These are phyloP conservation scores for Nomada flava DNA, from an alignment of 2,888 invertebrate genomes.

Conservation along the genomic window DNA sequence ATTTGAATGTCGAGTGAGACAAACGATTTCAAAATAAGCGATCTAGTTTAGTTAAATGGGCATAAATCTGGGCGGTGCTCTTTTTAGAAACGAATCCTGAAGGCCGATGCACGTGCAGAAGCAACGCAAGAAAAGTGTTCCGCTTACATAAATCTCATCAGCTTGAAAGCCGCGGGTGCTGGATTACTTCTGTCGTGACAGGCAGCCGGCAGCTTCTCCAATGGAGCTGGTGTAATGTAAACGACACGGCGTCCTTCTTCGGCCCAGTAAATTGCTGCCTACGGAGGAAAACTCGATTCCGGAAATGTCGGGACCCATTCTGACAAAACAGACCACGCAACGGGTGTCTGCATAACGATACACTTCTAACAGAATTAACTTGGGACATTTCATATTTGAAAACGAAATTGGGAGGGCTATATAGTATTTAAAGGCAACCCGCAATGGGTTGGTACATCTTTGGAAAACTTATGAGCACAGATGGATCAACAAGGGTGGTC, in stretches of 20 bases:
- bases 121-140: conserved; percentile 48
- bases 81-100: conserved; percentile 42
- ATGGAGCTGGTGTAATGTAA: conserved; percentile 75
- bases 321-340: conserved; percentile 29
- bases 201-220: conserved; percentile 75
- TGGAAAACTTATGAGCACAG: too few relatives aligned
- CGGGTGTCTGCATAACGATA: not conserved
- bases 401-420: too few relatives aligned
- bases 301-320: conserved; percentile 23
- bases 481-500: too few relatives aligned
- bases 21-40: conserved; percentile 38
- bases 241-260: conserved; percentile 78
- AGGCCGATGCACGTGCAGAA: conserved; percentile 54
- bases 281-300: conserved; percentile 38
- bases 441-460: too few relatives aligned
- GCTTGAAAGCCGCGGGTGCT: conserved; percentile 73
- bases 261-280: conserved; percentile 81
- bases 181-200: conserved; percentile 79
- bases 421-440: too few relatives aligned
- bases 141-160: conserved; percentile 81
- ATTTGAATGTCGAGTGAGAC: conserved; percentile 6
- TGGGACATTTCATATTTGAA: too few relatives aligned
- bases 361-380: too few relatives aligned
- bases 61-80: conserved; percentile 28
- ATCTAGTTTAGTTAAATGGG: conserved; percentile 38